Evolutionary conservation across 2,888 invertebrate genomes (phyloP), one percentile per base, ranked within the genome.

Genomic region (Pherbina coryleti): DNA sequence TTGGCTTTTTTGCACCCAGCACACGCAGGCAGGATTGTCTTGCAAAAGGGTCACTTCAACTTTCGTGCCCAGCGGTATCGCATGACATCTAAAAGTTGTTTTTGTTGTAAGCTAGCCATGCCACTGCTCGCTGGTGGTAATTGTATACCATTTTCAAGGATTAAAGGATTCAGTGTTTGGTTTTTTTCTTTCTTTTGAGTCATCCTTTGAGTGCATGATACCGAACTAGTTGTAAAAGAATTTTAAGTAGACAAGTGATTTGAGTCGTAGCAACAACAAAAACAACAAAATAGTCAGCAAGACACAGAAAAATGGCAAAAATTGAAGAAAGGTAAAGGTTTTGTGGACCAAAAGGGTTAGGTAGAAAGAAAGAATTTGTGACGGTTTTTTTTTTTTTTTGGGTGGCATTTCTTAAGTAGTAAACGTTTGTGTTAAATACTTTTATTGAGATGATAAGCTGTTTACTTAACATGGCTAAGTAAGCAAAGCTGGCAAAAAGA

Each of bases 341-440:
- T 44, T 14, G 1, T 44, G 44, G 3, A 1, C 11, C 11, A 11
- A 44, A 44, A 37, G 8, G 8, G 14, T 11, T 44, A 44, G 11
- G 44, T 11, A 44, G 11, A 44, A 14, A 44, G 5, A 1, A 11
- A 44, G 44, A 44, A 44, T 44, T 44, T 44, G 14, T 44, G 14
- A 44, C 19, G 55, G 22, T n/a, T 22, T n/a, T n/a, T n/a, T n/a
- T n/a, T n/a, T n/a, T n/a, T n/a, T n/a, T 55, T 55, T 8, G 55
- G 22, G 8, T 11, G 31, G 2, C 73, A 37, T 73, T 55, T 85
- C 84, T 81, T 78, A 85, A 84, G 85, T 85, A 84, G 85, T 86
- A 88, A 87, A 86, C 88, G 87, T 84, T 87, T 88, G 88, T 87
- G 88, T 87, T 87, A 87, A 87, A 88, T 87, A 87, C 87, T 87